Percentiles rank a stretch among this genome's conserved stretches.
phyloP scores from a whole-genome alignment of 2,888 invertebrate genomes.

The Amiota communis region DNA sequence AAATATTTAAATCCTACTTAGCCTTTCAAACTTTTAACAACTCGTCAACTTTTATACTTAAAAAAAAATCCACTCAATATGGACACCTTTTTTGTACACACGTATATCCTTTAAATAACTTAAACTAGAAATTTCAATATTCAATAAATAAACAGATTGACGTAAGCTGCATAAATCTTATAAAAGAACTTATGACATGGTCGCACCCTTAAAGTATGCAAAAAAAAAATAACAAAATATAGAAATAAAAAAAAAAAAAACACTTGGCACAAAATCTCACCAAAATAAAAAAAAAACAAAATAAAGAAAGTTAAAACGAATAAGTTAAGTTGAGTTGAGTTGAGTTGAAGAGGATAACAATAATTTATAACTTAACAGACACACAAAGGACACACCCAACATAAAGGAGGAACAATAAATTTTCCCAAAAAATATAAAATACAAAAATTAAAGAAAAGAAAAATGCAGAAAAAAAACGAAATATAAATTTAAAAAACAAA shows the following conservation, averaged over 20 bases:
- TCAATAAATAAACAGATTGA: conserved; percentile 2
- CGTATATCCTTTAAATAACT: too few species aligned
- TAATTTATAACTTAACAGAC: too few species aligned
- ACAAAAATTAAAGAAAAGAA: not conserved
- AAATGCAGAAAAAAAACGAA: not conserved
- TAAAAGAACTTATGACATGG: conserved; percentile 14
- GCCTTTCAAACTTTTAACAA: too few species aligned
- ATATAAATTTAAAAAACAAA: conserved; percentile 5
- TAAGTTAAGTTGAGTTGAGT: not conserved
- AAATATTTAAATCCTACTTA: too few species aligned
- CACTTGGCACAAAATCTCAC: not conserved
- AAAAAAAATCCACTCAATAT: too few species aligned
- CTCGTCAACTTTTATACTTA: too few species aligned
- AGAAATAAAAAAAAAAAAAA: not conserved
- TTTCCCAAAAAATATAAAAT: not conserved
- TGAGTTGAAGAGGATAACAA: too few species aligned
- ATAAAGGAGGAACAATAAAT: not conserved
- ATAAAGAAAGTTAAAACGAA: not conserved
- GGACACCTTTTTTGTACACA: too few species aligned
- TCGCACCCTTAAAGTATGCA: not conserved
- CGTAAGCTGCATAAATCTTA: conserved; percentile 19
- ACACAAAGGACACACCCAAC: not conserved
- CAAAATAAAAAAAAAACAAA: not conserved
- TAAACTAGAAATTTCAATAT: not conserved
- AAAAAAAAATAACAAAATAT: conserved; percentile 2